Evolutionary conservation across 2,888 invertebrate genomes (phyloP), one percentile per base, ranked within the genome.

Genomic region (Bembecia ichneumoniformis): DNA sequence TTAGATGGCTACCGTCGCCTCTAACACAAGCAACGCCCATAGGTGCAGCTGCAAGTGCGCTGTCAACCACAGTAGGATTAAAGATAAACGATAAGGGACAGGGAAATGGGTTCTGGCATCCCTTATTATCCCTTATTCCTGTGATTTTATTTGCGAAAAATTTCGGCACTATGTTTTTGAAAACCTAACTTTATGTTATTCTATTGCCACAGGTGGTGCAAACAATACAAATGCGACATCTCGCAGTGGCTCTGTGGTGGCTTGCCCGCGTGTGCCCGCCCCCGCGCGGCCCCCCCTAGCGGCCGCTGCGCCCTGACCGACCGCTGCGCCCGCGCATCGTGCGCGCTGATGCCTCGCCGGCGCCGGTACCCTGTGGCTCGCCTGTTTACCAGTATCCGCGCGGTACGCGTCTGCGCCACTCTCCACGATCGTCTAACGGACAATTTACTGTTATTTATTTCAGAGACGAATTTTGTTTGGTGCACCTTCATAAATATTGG

Each of bases 241-340:
- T 58, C 86, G 86, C 57, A 82, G 82, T 54, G 86, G 86, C 48
- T 86, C 86, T 0, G 72, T 87, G 61, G 86, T 87, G 11, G 92
- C 91, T 15, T 92, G 92, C 58, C 91, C 92, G 64, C 92, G 92
- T 81, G 91, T 90, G 75, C 83, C 88, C 35, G 77, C 86, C 54
- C 79, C 86, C 60, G 58, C 84, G 63, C 75, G 81, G 54, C 76
- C 84, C 11, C 71, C 81, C 56, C 76, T 82, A 44, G 83, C 82
- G 52, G 87, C 83, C 3, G 87, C 87, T 35, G 87, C 86, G 47
- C 87, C 87, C 72, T 88, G 87, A 87, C 86, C 78, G 63, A 57
- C 70, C 50, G 63, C 70, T 14, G 68, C 77, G 60, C 81, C 82
- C 47, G 69, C 77, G 68, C 78, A 79, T 54, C 80, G 80, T 53